phyloP scores from a whole-genome alignment of 2,113 vertebrate species.

The Micromys minutus region DNA sequence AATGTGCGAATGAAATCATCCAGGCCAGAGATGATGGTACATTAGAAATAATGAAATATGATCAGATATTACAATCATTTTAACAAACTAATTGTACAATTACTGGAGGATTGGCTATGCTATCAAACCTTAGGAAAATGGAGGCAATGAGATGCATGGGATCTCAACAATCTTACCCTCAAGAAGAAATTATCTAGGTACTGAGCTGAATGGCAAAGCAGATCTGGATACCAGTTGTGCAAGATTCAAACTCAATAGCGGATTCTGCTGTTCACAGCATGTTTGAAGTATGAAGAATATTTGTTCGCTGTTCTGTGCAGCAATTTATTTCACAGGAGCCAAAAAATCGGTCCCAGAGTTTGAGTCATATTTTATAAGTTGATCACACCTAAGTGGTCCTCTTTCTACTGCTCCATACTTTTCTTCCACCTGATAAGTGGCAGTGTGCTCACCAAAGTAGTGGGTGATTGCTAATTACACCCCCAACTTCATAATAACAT shows the following conservation, averaged over 20 bases:
- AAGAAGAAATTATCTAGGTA: not conserved
- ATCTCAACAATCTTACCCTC: constrained; percentile 19
- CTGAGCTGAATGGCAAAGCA: not conserved
- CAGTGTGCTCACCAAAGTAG: not conserved
- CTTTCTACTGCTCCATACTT: not conserved
- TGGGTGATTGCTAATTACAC: not conserved
- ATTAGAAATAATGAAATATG: not conserved
- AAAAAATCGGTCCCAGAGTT: not conserved
- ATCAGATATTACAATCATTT: constrained; percentile 46
- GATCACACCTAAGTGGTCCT: not conserved
- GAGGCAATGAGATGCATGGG: not conserved
- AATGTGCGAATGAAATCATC: not conserved
- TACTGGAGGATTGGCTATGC: constrained; percentile 1
- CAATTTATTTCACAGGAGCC: constrained; percentile 10
- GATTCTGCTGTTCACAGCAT: not conserved
- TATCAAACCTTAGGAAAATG: constrained; percentile 40
- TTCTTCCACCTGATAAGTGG: not conserved
- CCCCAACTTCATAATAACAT: not conserved
- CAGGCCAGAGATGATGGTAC: not conserved
- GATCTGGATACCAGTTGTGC: constrained; percentile 13
- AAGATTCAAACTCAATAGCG: not conserved
- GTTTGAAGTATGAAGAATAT: not conserved
- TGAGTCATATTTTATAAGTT: not conserved
- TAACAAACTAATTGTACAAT: not conserved
- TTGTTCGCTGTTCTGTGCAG: not conserved